These are phyloP conservation scores for Actenoides lindsayi DNA, from an alignment of 2,113 vertebrate species.

Conservation along the genomic window DNA sequence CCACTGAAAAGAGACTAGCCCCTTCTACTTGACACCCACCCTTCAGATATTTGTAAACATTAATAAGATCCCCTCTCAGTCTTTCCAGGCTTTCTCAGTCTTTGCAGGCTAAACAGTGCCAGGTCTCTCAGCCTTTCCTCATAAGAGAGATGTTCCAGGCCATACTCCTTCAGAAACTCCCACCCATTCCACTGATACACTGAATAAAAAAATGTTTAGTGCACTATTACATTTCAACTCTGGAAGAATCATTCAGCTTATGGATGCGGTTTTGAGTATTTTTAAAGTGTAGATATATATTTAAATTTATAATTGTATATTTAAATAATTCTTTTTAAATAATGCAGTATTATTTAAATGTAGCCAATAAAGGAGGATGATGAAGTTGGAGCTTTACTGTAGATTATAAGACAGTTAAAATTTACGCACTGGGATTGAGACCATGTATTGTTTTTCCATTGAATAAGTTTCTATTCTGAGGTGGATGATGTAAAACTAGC, in stretches of 20 bases:
- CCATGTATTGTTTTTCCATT: background rate
- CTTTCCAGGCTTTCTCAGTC: no score
- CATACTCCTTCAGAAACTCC: background rate
- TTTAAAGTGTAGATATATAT: background rate
- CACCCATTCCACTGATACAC: background rate
- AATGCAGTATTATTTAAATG: background rate
- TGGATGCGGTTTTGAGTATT: background rate
- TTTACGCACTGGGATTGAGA: background rate
- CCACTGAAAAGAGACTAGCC: no score
- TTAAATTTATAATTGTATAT: background rate
- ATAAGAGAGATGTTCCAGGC: no score
- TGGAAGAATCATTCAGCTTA: background rate
- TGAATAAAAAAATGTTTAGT: background rate
- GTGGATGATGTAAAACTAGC: background rate
- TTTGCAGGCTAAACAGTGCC: no score
- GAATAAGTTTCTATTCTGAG: background rate
- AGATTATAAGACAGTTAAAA: background rate
- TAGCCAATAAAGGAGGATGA: background rate
- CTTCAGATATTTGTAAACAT: no score
- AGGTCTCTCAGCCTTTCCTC: no score
- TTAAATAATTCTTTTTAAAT: background rate
- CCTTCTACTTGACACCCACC: no score
- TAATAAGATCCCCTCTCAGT: no score
- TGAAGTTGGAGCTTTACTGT: background rate
- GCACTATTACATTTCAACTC: background rate